Evolutionary conservation across 1,140 invertebrate genomes (phyloP), one percentile per base, ranked within the genome.

Genomic region (Zaprionus vittiger): DNA sequence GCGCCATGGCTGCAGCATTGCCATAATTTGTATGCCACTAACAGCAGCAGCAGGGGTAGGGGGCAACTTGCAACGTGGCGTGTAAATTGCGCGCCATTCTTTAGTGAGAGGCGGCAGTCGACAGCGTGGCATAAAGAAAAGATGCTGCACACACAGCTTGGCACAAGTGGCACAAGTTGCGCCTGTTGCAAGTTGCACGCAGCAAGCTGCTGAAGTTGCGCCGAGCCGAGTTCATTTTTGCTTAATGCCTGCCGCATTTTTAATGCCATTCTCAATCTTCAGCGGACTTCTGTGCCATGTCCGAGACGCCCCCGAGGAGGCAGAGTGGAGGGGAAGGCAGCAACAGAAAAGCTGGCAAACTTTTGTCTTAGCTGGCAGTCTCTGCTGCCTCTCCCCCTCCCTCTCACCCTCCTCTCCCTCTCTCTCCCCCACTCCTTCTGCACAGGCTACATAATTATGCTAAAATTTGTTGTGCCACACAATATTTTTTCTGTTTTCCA

Each of bases 401-500:
- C 1, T n/a, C n/a, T n/a, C n/a, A n/a, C 2, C n/a, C 57, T 28
- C 15, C 47, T 9, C 41, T n/a, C 41, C 7, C 5, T 26, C 41
- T n/a, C 41, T n/a, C 20, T 1, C 6, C 7, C 11, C 17, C 22
- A 31, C 34, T 11, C 14, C 49, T 20, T 20, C 54, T 49, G 52
- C 74, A 47, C 49, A 26, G 60, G 79, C 81, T 77, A 89, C 85
- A 90, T 89, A 89, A 89, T 89, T 89, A 89, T 89, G 84, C 84
- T 90, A 79, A 89, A 89, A 89, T 90, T 89, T 85, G 85, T 82
- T 90, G 83, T 75, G 85, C 66, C 85, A 71, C 81, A 90, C 80
- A 89, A 80, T 80, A 73, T 77, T 71, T 76, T 78, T 75, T 62
- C 61, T 37, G 52, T 70, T 38, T 38, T 80, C 52, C 15, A 7